A percentile compares a stretch with the other conserved stretches of the same genome.
phyloP scores from a whole-genome alignment of 1,140 invertebrate genomes.

The Leguminivora glycinivorella region DNA sequence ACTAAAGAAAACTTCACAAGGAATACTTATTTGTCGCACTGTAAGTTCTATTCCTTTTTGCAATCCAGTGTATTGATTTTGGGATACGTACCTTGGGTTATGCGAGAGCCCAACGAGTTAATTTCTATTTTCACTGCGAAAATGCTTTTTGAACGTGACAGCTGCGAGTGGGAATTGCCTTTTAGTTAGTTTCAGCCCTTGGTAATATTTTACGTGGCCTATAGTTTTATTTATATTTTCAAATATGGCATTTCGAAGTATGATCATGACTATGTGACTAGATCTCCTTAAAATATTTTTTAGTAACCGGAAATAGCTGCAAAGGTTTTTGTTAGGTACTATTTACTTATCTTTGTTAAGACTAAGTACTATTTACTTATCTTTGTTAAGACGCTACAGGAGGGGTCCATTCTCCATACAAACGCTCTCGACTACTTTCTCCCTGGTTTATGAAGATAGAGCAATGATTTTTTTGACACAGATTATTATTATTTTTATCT shows the following conservation, averaged over 20 bases:
- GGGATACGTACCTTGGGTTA: slow-evolving; percentile 13
- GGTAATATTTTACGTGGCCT: slow-evolving; percentile 21
- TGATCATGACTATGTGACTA: no score
- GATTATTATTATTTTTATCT: no score
- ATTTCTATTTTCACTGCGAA: slow-evolving; percentile 28
- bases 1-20: slow-evolving; percentile 8
- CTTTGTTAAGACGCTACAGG: no score
- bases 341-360: no score
- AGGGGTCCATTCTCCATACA: no score
- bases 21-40: slow-evolving; percentile 7
- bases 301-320: no score
- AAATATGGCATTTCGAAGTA: neutral
- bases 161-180: slow-evolving; percentile 21
- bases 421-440: no score
- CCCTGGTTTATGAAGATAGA: no score
- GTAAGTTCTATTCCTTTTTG: slow-evolving; percentile 19
- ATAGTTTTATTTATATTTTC: neutral
- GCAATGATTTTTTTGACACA: no score
- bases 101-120: slow-evolving; percentile 23
- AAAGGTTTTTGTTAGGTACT: no score
- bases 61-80: slow-evolving; percentile 23
- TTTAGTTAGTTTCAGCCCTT: slow-evolving; percentile 2
- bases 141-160: slow-evolving; percentile 27
- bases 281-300: no score
- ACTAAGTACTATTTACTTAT: no score